Evolutionary conservation across 1,140 invertebrate genomes (phyloP).

Genomic region (Drosophila tsacasi): DNA sequence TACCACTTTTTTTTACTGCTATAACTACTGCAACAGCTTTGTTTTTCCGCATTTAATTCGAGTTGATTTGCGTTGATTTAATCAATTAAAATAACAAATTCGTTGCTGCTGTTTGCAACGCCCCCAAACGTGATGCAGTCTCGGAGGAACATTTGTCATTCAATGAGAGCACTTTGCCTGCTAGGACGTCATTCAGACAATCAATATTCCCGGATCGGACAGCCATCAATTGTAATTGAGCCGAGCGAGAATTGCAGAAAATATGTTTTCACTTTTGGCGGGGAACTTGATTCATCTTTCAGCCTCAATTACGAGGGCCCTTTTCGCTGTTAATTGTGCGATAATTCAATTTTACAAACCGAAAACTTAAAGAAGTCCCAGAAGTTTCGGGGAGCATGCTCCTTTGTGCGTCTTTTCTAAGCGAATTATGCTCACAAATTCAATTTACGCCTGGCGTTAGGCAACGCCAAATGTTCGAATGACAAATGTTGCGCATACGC

Average conservation of each 20-base stretch:
- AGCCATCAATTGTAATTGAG: constrained; percentile 36
- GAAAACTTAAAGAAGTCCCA: constrained; percentile 65
- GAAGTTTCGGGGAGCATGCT: neutral
- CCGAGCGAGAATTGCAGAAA: constrained; percentile 7
- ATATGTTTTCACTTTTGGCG: constrained; percentile 14
- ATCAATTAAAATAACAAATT: constrained; percentile 51
- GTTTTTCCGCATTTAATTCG: constrained; percentile 18
- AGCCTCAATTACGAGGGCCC: constrained; percentile 29
- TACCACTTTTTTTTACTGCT: constrained; percentile 18
- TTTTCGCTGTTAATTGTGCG: constrained; percentile 21
- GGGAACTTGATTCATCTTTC: constrained; percentile 24
- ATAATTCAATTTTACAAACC: constrained; percentile 32
- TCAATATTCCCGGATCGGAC: constrained; percentile 31
- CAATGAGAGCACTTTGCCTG: constrained; percentile 24
- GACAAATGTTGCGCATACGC: constrained; percentile 50
- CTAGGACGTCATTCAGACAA: constrained; percentile 33
- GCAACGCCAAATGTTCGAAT: constrained; percentile 50
- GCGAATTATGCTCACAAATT: constrained; percentile 53
- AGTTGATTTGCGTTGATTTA: constrained; percentile 39
- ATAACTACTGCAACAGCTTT: constrained; percentile 28
- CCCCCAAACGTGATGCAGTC: constrained; percentile 28
- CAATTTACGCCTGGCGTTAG: constrained; percentile 56
- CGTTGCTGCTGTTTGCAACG: constrained; percentile 17
- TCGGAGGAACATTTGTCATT: constrained; percentile 16
- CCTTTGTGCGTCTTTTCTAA: constrained; percentile 10